Base-by-base conservation (phyloP, 2,888 invertebrate species). In the Chouioia cunea region DNA sequence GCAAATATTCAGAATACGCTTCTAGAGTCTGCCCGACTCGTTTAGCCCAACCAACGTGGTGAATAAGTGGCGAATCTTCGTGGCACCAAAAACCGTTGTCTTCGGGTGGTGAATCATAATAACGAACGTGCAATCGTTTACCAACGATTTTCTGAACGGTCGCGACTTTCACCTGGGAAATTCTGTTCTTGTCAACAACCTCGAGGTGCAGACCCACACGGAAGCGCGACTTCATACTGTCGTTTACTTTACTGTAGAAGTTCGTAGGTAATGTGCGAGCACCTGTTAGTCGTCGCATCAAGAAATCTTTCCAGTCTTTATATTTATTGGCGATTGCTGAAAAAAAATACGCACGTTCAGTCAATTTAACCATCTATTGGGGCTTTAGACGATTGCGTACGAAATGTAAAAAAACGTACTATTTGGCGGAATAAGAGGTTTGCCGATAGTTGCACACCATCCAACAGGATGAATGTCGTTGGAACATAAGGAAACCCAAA, bases 41-140 rank as follows among this genome's bases (percentile, higher is more conserved):
- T 70, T 92, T 92, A 0, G 98, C 96, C 98, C 99, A 97, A n/a
- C 97, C 97, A 0, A 97, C 95, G 0, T 96, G 97, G 86, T 98
- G 98, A 75, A 99, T 93, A 14, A 98, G 88, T 0, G 96, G 95
- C 0, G 97, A 97, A 82, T 95, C 94, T 86, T 97, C 96, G 77
- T 98, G 97, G 82, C 97, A 97, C 97, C 97, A 99, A 85, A 99
- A 98, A 3, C 97, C 94, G 77, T 92, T 92, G 80, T 95, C 94
- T 75, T 93, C 92, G 0, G 91, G 89, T 14, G 91, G 89, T 73
- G 93, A 91, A 79, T 96, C 95, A 78, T 93, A 96, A 86, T 98
- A 98, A 79, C 93, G 92, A 1, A 99, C 91, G 79, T 96, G 94
- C 70, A 99, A 89, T 65, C 98, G 89, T 83, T 97, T 97, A 0